A percentile compares a stretch with the other conserved stretches of the same genome.
Conservation (phyloP, 2,113 vertebrate species). For the Serinus canaria region DNA sequence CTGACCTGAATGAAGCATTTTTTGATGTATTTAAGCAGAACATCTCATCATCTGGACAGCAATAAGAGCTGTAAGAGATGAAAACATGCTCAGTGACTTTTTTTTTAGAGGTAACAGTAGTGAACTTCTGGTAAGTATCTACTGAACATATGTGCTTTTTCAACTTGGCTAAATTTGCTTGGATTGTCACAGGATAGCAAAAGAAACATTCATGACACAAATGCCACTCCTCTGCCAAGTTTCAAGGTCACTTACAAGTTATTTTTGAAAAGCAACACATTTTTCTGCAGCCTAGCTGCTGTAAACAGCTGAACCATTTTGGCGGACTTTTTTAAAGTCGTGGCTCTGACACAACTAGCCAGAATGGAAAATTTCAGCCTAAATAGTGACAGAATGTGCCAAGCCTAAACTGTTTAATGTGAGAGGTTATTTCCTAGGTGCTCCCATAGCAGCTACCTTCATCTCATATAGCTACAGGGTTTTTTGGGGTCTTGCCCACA, state of each 20-base stretch:
- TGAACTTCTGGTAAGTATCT: background rate
- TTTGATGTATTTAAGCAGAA: background rate
- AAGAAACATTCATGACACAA: conserved; percentile 40
- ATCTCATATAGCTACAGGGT: background rate
- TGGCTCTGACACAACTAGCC: background rate
- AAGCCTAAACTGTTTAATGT: background rate
- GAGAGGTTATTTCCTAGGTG: background rate
- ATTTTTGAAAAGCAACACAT: conserved; percentile 13
- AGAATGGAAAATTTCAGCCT: conserved; percentile 18
- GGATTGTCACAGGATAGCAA: conserved; percentile 15
- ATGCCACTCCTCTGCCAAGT: conserved; percentile 31
- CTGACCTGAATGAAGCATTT: background rate
- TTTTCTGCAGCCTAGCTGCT: conserved; percentile 12
- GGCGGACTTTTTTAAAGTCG: background rate
- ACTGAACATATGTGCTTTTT: conserved; percentile 40
- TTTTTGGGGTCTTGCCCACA: background rate
- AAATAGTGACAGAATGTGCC: background rate
- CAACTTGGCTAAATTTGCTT: conserved; percentile 40
- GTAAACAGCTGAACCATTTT: conserved; percentile 23
- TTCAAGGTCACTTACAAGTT: conserved; percentile 49
- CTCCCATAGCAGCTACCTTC: background rate
- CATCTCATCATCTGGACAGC: background rate
- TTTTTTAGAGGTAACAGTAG: background rate
- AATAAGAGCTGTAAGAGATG: background rate
- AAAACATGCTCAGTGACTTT: background rate